Evolutionary conservation across 1,140 invertebrate species (phyloP).

Genomic region (Nephila pilipes): DNA sequence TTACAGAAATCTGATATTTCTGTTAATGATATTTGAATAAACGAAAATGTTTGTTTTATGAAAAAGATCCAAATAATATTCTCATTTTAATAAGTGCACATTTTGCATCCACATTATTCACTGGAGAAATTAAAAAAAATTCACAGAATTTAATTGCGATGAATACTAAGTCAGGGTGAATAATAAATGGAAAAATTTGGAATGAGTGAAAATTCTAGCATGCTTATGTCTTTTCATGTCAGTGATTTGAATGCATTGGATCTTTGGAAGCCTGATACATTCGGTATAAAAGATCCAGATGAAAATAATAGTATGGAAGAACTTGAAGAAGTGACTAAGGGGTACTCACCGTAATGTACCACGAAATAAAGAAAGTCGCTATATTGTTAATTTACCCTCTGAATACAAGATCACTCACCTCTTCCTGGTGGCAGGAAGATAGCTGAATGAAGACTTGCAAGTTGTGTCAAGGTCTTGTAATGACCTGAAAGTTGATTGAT

Average conservation of each 20-base stretch:
- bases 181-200: neutral
- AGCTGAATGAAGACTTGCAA: constrained; percentile 39
- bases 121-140: neutral
- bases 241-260: neutral
- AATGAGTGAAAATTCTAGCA: neutral
- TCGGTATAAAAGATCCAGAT: neutral
- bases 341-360: neutral
- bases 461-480: neutral
- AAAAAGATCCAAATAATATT: too few relatives aligned
- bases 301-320: neutral
- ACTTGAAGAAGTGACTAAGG: neutral
- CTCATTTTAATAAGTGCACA: too few relatives aligned
- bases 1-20: too few relatives aligned
- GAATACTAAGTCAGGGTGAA: constrained; percentile 14
- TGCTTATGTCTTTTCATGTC: neutral
- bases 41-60: too few relatives aligned
- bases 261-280: constrained; percentile 3
- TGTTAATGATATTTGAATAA: too few relatives aligned
- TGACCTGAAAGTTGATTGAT: too few relatives aligned
- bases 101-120: neutral
- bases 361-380: neutral
- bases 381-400: neutral
- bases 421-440: constrained; percentile 1
- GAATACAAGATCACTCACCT: neutral
- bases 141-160: neutral